phyloP scores from a whole-genome alignment of 2,113 vertebrate genomes.

The Myiozetetes cayanensis region DNA sequence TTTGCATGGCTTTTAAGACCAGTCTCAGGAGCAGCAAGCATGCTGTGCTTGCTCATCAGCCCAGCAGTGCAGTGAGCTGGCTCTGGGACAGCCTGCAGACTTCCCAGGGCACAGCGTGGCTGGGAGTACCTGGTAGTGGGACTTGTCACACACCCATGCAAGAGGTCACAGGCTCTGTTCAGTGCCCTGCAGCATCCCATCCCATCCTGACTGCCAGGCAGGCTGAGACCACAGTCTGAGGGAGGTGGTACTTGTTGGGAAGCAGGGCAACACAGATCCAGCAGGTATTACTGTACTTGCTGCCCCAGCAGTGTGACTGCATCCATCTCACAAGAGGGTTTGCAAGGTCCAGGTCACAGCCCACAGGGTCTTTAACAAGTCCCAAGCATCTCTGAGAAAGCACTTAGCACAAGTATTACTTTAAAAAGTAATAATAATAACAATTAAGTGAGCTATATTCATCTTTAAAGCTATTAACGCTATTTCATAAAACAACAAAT shows the following conservation, averaged over 20 bases:
- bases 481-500: neutral
- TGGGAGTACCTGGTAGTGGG: neutral
- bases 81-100: neutral
- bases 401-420: neutral
- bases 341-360: neutral
- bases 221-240: rapidly evolving
- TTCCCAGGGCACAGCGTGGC: neutral
- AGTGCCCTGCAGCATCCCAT: rapidly evolving
- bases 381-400: neutral
- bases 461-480: neutral
- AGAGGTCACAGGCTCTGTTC: neutral
- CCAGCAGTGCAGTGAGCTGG: neutral
- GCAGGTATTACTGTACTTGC: rapidly evolving
- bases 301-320: neutral
- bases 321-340: neutral
- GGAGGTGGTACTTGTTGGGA: neutral
- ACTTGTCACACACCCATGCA: neutral
- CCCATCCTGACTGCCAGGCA: neutral
- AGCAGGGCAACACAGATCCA: neutral
- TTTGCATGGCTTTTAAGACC: neutral
- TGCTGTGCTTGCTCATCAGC: neutral
- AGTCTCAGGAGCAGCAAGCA: neutral
- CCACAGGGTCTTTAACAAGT: neutral
- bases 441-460: neutral
- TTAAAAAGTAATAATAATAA: neutral